Percentiles rank a stretch among this genome's conserved stretches.
Conservation (phyloP, 2,113 vertebrate species). For the Camelus bactrianus region DNA sequence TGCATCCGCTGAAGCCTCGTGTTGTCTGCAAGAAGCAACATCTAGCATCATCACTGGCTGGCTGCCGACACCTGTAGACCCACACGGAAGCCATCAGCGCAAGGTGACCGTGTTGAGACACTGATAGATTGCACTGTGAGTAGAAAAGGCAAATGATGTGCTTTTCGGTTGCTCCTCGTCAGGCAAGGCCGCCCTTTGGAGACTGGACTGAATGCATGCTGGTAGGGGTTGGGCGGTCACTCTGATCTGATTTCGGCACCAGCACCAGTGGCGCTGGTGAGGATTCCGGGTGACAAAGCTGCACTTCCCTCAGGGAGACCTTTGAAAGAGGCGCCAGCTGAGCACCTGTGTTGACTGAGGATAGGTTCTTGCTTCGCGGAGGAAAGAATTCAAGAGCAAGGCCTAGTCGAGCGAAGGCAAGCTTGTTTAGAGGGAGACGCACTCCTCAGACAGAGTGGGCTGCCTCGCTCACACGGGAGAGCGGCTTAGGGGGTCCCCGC, state of each 20-base stretch:
- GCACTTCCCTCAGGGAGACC: background rate
- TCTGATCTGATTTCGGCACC: background rate
- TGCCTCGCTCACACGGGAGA: no score
- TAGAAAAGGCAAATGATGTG: background rate
- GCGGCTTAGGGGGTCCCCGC: no score
- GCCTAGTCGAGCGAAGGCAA: no score
- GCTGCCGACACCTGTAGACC: rapidly evolving
- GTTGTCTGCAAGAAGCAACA: background rate
- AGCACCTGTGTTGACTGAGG: no score
- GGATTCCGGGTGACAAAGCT: background rate
- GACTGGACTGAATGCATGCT: background rate
- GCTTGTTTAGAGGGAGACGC: no score
- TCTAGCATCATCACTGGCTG: background rate
- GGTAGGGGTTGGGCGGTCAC: background rate
- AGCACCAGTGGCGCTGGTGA: no score
- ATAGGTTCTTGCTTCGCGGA: no score
- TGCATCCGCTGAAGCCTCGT: background rate
- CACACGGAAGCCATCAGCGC: rapidly evolving
- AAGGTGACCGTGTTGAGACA: background rate
- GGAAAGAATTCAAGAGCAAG: no score
- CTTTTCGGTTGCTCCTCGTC: rapidly evolving
- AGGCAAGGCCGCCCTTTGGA: no score
- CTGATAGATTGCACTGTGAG: background rate
- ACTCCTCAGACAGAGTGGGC: no score
- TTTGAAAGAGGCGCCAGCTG: background rate